These are phyloP conservation scores for Spicauda simplicius DNA, from an alignment of 2,888 invertebrate genomes.

Conservation along the genomic window DNA sequence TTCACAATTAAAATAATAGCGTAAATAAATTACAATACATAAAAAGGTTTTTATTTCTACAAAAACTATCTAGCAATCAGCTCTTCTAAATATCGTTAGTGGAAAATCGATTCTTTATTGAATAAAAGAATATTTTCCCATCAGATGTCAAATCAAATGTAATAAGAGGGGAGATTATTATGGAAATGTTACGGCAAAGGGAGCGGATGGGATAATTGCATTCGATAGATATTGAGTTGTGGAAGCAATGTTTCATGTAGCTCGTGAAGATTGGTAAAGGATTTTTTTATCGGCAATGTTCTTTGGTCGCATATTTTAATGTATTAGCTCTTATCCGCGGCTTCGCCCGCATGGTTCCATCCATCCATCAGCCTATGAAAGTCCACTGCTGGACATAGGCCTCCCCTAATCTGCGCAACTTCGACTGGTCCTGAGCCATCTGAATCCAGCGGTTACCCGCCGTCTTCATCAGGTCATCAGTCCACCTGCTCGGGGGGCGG, in stretches of 20 bases:
- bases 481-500: no score
- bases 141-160: constrained; percentile 31
- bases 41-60: no score
- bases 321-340: no score
- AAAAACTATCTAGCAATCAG: not conserved
- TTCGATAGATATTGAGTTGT: constrained; percentile 34
- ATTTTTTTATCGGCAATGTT: not conserved
- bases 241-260: constrained; percentile 10
- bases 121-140: constrained; percentile 33
- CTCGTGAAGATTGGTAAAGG: not conserved
- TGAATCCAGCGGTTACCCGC: no score
- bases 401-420: no score
- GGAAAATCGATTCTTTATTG: constrained; percentile 32
- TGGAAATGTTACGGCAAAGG: constrained; percentile 40
- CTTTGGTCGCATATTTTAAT: not conserved
- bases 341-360: no score
- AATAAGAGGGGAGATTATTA: constrained; percentile 42
- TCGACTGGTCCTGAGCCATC: no score
- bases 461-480: no score
- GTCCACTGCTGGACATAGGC: no score
- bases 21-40: no score
- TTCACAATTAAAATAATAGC: no score
- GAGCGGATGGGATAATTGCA: constrained; percentile 42
- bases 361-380: no score
- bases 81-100: constrained; percentile 7